Evolutionary conservation across 2,113 vertebrate species (phyloP).

Genomic region (Strix uralensis): DNA sequence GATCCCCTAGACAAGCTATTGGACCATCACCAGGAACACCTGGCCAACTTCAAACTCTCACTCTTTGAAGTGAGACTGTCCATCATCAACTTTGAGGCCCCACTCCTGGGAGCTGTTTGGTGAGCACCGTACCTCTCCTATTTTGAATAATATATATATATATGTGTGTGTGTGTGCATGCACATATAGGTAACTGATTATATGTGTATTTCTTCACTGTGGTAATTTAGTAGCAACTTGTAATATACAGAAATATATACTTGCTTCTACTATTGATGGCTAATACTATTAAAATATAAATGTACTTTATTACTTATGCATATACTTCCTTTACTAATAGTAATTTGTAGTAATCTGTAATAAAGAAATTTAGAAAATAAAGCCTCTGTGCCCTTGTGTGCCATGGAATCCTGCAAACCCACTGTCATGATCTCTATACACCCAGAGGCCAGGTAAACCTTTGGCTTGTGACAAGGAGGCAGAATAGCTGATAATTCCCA

Average conservation of each 20-base stretch:
- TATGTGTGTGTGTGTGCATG: fast-evolving
- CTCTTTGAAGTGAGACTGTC: neutral
- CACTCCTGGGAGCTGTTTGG: neutral
- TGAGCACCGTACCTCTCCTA: neutral
- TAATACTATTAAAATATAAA: neutral
- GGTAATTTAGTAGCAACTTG: neutral
- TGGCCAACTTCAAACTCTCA: neutral
- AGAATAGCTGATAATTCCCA: neutral
- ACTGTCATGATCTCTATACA: neutral
- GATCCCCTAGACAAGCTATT: neutral
- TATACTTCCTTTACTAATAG: neutral
- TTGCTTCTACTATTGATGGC: neutral
- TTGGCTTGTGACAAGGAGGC: neutral
- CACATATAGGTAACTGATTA: neutral
- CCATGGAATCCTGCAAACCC: neutral
- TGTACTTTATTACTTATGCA: neutral
- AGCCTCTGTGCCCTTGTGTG: fast-evolving
- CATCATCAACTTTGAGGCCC: neutral
- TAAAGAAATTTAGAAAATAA: neutral
- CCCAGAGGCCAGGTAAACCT: neutral
- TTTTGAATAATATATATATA: neutral
- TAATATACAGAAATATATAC: neutral
- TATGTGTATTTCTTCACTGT: neutral
- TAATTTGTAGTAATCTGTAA: neutral
- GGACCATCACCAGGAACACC: neutral